phyloP scores from a whole-genome alignment of 2,888 invertebrate genomes.

The Leucania comma region DNA sequence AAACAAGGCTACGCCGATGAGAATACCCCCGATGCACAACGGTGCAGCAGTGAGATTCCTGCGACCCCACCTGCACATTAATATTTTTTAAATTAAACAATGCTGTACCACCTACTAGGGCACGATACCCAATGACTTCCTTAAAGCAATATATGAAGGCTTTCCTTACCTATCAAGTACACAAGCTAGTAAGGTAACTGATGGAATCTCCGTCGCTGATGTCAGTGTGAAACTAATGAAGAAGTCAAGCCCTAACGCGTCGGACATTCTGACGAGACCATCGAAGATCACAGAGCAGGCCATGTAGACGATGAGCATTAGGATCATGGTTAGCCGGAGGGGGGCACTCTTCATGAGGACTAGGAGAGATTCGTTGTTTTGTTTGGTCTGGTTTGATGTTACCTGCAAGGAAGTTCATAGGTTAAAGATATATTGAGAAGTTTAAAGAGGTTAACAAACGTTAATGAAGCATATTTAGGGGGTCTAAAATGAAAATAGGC shows the following conservation, averaged over 20 bases:
- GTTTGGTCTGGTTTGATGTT: conserved; percentile 66
- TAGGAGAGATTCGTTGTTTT: conserved; percentile 78
- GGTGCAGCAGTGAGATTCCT: conserved; percentile 81
- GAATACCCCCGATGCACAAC: conserved; percentile 74
- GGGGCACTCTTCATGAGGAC: conserved; percentile 77
- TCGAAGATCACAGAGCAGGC: conserved; percentile 84
- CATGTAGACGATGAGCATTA: conserved; percentile 83
- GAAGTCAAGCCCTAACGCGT: conserved; percentile 85
- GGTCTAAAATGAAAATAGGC: not conserved
- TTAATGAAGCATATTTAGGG: not conserved
- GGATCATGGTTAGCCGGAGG: conserved; percentile 76
- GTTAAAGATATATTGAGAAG: not conserved
- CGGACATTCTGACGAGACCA: conserved; percentile 86
- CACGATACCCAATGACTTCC: not conserved
- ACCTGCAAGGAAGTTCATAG: conserved; percentile 69
- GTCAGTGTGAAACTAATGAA: conserved; percentile 86
- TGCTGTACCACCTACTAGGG: not conserved
- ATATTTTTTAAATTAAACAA: not conserved
- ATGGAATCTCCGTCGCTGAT: conserved; percentile 87
- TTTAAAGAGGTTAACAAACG: not conserved
- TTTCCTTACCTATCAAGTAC: conserved; percentile 80
- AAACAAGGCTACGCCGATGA: conserved; percentile 79
- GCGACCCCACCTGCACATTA: conserved; percentile 80
- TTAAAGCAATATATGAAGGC: not conserved
- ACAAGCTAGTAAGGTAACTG: conserved; percentile 81